Conservation (phyloP, 2,797 vertebrate genomes). For the Smutsia gigantea region DNA sequence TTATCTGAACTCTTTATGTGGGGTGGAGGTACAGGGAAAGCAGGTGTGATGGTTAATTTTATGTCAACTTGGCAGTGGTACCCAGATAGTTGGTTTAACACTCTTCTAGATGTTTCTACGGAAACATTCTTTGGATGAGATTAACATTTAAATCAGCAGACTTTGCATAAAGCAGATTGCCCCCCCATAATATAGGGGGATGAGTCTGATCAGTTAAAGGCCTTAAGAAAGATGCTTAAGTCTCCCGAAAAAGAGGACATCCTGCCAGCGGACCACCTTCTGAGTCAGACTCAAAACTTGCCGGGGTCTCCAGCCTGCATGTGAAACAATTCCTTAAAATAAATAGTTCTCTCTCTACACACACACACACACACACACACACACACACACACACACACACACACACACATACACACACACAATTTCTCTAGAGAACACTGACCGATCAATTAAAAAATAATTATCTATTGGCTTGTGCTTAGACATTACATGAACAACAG, state of each 20-base stretch:
- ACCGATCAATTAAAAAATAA: too few species aligned
- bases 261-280: neutral
- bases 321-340: neutral
- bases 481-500: too few species aligned
- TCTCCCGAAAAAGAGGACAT: neutral
- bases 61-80: neutral
- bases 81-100: neutral
- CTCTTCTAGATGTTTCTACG: neutral
- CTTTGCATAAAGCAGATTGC: neutral
- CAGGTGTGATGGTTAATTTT: neutral
- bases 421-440: neutral
- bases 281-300: neutral
- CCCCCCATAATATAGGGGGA: neutral
- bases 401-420: neutral
- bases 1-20: neutral
- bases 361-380: neutral
- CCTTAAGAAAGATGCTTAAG: neutral
- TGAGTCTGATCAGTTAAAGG: neutral
- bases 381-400: neutral
- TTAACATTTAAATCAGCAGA: neutral
- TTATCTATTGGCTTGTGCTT: too few species aligned
- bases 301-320: neutral
- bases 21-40: neutral
- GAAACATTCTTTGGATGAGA: neutral
- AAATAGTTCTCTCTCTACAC: neutral